Conservation (phyloP, 2,113 vertebrate species). For the Tiliqua scincoides region DNA sequence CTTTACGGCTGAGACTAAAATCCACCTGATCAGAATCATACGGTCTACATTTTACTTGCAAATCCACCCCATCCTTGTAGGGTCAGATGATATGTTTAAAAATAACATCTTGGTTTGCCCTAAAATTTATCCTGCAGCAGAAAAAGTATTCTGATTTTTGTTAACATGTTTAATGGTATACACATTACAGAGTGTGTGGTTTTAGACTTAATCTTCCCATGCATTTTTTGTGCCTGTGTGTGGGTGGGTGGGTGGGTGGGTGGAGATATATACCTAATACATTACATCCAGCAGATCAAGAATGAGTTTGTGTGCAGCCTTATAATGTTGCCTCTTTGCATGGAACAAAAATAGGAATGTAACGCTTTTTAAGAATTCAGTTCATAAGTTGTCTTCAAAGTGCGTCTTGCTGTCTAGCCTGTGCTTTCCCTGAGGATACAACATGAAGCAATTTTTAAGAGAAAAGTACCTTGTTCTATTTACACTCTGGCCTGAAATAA, state of each 20-base stretch:
- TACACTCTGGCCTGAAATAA: slow-evolving; percentile 15
- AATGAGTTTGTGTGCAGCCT: neutral
- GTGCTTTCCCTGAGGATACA: slow-evolving; percentile 19
- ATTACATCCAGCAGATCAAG: neutral
- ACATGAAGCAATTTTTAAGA: slow-evolving; percentile 1
- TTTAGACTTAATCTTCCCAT: neutral
- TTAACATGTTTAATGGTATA: neutral
- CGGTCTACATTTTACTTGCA: too few relatives aligned
- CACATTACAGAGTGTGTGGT: neutral
- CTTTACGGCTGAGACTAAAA: too few relatives aligned
- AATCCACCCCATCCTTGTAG: too few relatives aligned
- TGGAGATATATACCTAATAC: neutral
- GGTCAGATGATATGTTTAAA: too few relatives aligned
- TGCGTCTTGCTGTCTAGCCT: neutral
- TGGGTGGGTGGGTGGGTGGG: neutral
- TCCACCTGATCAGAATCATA: too few relatives aligned
- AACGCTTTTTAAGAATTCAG: slow-evolving; percentile 38
- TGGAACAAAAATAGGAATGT: neutral
- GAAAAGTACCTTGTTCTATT: slow-evolving; percentile 16
- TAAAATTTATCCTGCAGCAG: neutral
- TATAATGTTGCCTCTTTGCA: neutral
- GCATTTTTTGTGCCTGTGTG: neutral
- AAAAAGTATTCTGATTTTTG: neutral
- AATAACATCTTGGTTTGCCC: too few relatives aligned
- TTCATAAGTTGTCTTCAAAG: slow-evolving; percentile 12